Conservation (phyloP, 2,888 invertebrate genomes). For the Operophtera brumata region DNA sequence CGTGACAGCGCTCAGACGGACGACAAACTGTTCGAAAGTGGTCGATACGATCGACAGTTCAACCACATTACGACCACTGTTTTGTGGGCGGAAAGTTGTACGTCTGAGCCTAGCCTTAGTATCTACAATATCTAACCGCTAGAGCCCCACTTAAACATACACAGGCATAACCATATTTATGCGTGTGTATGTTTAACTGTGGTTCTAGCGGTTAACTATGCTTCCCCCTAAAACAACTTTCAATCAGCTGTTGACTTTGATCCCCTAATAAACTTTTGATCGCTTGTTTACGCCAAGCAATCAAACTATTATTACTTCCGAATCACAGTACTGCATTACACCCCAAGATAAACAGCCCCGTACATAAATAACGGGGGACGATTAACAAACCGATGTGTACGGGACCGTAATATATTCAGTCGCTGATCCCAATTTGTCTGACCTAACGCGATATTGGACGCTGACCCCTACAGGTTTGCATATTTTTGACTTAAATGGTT, state of each 20-base stretch:
- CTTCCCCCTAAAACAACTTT: slow-evolving; percentile 12
- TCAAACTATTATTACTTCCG: slow-evolving; percentile 31
- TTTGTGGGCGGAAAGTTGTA: too few relatives aligned
- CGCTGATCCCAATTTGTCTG: slow-evolving; percentile 79
- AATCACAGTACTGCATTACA: slow-evolving; percentile 31
- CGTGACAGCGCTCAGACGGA: too few relatives aligned
- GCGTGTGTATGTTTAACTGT: too few relatives aligned
- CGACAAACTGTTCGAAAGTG: too few relatives aligned
- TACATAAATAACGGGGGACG: slow-evolving; percentile 73
- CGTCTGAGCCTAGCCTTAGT: too few relatives aligned
- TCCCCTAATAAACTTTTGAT: slow-evolving; percentile 17
- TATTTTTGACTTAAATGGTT: slow-evolving; percentile 22
- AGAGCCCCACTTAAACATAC: too few relatives aligned
- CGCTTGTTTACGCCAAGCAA: slow-evolving; percentile 20
- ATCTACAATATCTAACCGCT: too few relatives aligned
- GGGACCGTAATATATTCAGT: slow-evolving; percentile 78
- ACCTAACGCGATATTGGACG: slow-evolving; percentile 75
- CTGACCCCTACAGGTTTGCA: slow-evolving; percentile 39
- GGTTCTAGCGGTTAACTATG: neutral
- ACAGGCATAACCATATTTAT: too few relatives aligned
- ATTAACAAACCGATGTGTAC: slow-evolving; percentile 76
- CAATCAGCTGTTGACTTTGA: slow-evolving; percentile 7
- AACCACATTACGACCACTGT: too few relatives aligned
- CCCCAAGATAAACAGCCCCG: slow-evolving; percentile 36
- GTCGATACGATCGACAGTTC: too few relatives aligned